Conservation (phyloP, 1,140 invertebrate genomes). For the Hermatobates lingyangjiaoensis region DNA sequence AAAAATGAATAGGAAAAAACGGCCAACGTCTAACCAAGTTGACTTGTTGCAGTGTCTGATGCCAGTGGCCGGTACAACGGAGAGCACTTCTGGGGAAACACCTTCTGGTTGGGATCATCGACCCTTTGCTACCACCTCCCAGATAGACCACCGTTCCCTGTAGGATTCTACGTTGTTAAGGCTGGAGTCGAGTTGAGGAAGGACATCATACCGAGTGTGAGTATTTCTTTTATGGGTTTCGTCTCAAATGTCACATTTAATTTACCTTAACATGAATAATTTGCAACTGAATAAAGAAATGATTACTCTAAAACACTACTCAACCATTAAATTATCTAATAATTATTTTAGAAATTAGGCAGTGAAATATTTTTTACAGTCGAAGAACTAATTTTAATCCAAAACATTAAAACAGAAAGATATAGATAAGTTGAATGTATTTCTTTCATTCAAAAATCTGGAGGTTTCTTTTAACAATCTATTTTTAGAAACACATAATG, state of each 20-base stretch:
- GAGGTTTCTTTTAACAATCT: no score
- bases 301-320: no score
- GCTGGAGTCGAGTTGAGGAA: conserved; percentile 28
- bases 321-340: no score
- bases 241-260: neutral
- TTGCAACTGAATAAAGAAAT: no score
- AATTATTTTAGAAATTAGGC: no score
- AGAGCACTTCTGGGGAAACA: conserved; percentile 66
- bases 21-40: neutral
- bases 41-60: conserved; percentile 44
- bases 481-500: no score
- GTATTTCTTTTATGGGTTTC: conserved; percentile 11
- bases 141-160: conserved; percentile 28
- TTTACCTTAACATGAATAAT: neutral
- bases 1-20: neutral
- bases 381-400: no score
- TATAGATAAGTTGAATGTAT: no score
- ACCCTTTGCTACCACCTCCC: conserved; percentile 46
- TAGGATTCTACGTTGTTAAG: conserved; percentile 37
- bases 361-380: no score
- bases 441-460: no score
- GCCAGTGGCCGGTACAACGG: conserved; percentile 56
- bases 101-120: conserved; percentile 58
- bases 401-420: no score
- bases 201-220: conserved; percentile 27